These are phyloP conservation scores for Semnornis frantzii DNA, from an alignment of 2,113 vertebrate species.

Conservation along the genomic window DNA sequence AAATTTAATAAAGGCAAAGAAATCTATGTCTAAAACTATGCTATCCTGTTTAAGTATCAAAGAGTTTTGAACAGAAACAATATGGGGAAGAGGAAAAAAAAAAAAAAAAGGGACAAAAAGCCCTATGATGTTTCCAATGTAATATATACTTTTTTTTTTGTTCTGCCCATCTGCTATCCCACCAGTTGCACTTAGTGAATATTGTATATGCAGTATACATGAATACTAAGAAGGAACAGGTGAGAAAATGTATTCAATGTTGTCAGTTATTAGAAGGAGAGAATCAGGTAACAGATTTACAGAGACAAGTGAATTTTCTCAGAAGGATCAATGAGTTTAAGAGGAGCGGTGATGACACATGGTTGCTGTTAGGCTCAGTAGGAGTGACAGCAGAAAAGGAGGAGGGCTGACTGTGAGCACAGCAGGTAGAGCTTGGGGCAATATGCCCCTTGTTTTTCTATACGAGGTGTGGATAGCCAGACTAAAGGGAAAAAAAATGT, in stretches of 20 bases:
- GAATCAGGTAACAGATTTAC: conserved; percentile 38
- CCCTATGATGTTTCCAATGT: neutral
- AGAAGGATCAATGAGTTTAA: neutral
- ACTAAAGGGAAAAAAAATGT: neutral
- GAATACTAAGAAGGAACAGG: conserved; percentile 14
- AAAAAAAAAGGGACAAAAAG: neutral
- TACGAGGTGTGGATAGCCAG: neutral
- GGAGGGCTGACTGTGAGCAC: neutral
- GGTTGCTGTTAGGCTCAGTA: conserved; percentile 28
- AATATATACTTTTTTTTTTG: neutral
- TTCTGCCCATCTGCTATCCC: neutral
- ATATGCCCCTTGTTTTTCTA: neutral
- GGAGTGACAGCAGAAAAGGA: conserved; percentile 16
- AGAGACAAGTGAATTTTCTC: neutral
- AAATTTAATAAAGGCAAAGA: conserved; percentile 34
- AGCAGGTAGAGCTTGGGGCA: conserved; percentile 36
- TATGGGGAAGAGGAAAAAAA: neutral
- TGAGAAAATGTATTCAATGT: neutral
- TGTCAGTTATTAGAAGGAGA: conserved; percentile 28
- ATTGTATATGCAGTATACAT: neutral
- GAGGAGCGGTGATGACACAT: conserved; percentile 30
- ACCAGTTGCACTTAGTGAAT: neutral
- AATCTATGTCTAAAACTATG: neutral
- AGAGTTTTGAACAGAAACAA: neutral
- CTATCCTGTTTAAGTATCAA: neutral